Evolutionary conservation across 2,888 invertebrate species (phyloP).

Genomic region (Tetragonisca angustula): DNA sequence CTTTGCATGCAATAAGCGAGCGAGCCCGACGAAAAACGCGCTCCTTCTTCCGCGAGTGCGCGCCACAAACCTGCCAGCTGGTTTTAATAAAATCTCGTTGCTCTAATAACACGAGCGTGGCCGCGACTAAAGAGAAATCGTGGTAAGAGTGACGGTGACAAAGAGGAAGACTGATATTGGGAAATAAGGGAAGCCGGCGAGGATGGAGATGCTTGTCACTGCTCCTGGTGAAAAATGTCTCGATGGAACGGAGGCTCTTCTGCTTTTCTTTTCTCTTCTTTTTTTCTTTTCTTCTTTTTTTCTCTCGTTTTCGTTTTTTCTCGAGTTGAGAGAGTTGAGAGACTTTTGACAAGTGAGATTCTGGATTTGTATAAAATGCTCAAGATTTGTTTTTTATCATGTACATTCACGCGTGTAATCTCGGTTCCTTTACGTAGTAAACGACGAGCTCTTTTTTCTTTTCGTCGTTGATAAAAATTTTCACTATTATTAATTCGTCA

Average conservation of each 20-base stretch:
- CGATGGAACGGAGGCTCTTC: neutral
- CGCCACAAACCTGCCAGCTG: constrained; percentile 9
- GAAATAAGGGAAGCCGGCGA: neutral
- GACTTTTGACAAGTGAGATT: neutral
- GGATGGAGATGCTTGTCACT: neutral
- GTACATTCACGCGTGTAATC: no score
- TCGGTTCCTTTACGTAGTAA: no score
- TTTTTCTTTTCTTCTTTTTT: neutral
- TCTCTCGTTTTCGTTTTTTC: neutral
- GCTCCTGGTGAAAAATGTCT: neutral
- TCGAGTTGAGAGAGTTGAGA: no score
- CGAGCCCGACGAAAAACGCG: constrained; percentile 36
- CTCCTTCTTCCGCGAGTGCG: constrained; percentile 33
- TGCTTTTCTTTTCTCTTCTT: no score
- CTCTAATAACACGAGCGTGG: constrained; percentile 57
- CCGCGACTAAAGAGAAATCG: constrained; percentile 11
- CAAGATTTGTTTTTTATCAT: neutral
- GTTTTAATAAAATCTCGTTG: constrained; percentile 70
- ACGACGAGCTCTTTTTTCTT: no score
- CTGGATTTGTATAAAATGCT: neutral
- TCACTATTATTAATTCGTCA: no score
- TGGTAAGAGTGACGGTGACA: neutral
- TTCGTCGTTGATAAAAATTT: no score
- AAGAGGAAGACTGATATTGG: neutral
- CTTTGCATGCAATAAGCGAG: constrained; percentile 68